Base-by-base conservation (phyloP, 2,797 vertebrate genomes). In the Artibeus jamaicensis region DNA sequence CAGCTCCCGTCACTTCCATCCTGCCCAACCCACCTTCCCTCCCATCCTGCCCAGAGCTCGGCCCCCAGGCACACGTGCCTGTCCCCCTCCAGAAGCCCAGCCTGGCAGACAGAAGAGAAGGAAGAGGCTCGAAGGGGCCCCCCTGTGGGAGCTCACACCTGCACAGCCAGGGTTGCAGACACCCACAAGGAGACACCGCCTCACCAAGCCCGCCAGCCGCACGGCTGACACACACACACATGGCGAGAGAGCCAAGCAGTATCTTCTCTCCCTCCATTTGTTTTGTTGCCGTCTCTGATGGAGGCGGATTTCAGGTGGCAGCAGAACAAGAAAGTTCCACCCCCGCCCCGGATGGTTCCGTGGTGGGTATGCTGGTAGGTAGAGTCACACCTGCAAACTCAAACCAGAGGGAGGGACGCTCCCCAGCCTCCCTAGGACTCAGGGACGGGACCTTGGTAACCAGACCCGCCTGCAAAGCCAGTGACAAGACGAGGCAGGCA, bases 281-380 rank as follows among this genome's bases (percentile, higher is more conserved):
- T 34, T 81, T 12, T 22, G 37, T 37, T 26, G 76, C 68, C 44
- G 85, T 67, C 83, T 91, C 68, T 37, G 55, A 59, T 74, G 48
- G 14, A 86, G 32, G 59, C 15, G 24, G 90, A 44, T 29, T 78
- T 83, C 62, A 37, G 86, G 55, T 1, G 4, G 46, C 34, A 1
- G 86, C 46, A 59, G 50, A 15, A 42, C 11, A 11, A 6, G 18
- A 14, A 37, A 9, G 6, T 18, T 11, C 29, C 3, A 0, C 46
- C 21, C 26, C 32, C 10, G 0, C 76, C 22, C 24, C 12, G 83
- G 82, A 57, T 0, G 9, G 59, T 44, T 37, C 74, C 2, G 0
- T 0, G 26, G 26, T 1, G 62, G 59, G 68, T 24, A 0, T 0
- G 0, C 19, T 1, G n/a, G 53, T 1, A 15, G 85, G 59, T 39